Conservation (phyloP, 2,797 vertebrate genomes). For the Petrocephalus sullivani region DNA sequence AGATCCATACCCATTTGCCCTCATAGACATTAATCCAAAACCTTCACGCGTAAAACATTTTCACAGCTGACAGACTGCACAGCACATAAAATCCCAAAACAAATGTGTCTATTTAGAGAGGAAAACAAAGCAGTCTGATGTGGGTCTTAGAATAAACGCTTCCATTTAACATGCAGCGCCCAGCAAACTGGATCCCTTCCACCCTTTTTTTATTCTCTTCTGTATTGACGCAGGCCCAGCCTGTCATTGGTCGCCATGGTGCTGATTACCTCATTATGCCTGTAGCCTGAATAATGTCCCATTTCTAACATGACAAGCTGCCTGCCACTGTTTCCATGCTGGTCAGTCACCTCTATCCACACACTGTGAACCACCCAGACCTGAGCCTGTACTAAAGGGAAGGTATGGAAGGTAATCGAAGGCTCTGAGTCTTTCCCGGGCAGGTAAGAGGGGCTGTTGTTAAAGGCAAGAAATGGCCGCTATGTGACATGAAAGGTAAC, state of each 20-base stretch:
- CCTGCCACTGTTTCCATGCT: constrained; percentile 42
- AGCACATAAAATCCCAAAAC: not conserved
- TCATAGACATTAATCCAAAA: not conserved
- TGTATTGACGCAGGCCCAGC: not conserved
- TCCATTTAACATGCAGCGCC: not conserved
- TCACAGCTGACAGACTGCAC: not conserved
- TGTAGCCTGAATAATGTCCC: constrained; percentile 45
- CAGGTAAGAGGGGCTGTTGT: not conserved
- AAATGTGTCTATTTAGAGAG: not conserved
- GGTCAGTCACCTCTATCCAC: constrained; percentile 38
- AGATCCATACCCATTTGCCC: not conserved
- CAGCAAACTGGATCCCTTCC: not conserved
- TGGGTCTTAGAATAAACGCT: not conserved
- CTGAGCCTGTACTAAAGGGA: not conserved
- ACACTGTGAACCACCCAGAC: not conserved
- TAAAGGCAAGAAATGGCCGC: not conserved
- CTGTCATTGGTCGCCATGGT: constrained; percentile 42
- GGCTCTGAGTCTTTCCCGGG: not conserved
- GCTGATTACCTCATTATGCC: constrained; percentile 49
- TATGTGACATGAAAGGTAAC: not conserved
- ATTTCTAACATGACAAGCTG: constrained; percentile 48
- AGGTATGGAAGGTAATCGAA: not conserved
- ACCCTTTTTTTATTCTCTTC: not conserved
- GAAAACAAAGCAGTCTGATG: not conserved
- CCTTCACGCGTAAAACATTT: not conserved